Evolutionary conservation across 2,797 vertebrate genomes (phyloP), one percentile per base, ranked within the genome.

Genomic region (Emydoidea blandingii): DNA sequence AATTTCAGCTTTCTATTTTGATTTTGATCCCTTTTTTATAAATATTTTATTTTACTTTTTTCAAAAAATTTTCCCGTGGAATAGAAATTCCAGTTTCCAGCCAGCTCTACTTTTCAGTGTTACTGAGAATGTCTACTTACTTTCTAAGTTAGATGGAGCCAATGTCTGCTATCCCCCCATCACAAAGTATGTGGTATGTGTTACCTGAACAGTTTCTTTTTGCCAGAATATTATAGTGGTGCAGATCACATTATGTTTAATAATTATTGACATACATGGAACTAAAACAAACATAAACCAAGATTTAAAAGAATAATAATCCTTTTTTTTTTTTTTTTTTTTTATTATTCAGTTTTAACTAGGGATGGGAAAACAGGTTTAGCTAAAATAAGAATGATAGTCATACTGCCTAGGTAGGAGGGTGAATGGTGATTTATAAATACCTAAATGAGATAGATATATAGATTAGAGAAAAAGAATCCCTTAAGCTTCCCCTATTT

Each of bases 181-280:
- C 74, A 87, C 0, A 0, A 54, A 59, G 34, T 84, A 19, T 12
- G 87, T 59, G 16, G 89, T 29, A 68, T 0, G 0, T 16, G 37
- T 90, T 95, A 95, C 19, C 54, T 85, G 89, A 80, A 62, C 78
- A 79, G 1, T 85, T 50, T 93, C 44, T 49, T 65, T 44, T 16
- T 76, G 83, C 7, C 65, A 81, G 85, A 95, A 37, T 9, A 44
- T 81, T 62, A 53, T 34, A 14, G 8, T 81, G 44, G 27, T 68
- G 47, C 27, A 91, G 4, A 89, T 47, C 68, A 92, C 47, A 31
- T 44, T 44, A 56, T 4, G 0, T 81, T 50, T 72, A 41, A 41
- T n/a, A 59, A 82, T 41, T 41, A 72, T 2, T 8, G 0, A 83
- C 44, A 88, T 86, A 95, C 91, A 89, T 92, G 91, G 11, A 94